phyloP scores from a whole-genome alignment of 2,113 vertebrate genomes.

The Diadophis punctatus region DNA sequence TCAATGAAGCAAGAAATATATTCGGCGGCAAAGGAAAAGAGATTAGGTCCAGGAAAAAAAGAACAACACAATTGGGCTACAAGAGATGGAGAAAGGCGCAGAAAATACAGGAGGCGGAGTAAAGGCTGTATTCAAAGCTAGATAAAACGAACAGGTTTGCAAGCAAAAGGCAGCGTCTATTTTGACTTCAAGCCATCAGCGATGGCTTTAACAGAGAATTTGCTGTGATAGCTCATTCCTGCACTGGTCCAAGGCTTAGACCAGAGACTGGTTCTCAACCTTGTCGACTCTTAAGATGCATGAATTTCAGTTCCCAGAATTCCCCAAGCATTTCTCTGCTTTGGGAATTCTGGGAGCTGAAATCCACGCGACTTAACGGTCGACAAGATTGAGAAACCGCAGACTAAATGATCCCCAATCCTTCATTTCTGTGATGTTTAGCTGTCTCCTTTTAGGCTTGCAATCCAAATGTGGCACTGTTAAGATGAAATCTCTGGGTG shows the following conservation, averaged over 20 bases:
- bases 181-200: neutral
- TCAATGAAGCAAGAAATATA: neutral
- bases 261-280: accelerated
- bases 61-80: neutral
- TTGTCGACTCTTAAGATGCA: too few relatives aligned
- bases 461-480: neutral
- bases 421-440: neutral
- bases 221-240: neutral
- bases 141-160: accelerated
- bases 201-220: neutral
- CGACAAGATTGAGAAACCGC: neutral
- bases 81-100: neutral
- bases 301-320: neutral
- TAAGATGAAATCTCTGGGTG: neutral
- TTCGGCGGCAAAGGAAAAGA: neutral
- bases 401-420: neutral
- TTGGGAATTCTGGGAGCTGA: neutral
- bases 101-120: neutral
- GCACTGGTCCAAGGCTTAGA: neutral
- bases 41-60: neutral
- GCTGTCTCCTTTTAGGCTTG: neutral
- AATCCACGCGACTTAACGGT: neutral
- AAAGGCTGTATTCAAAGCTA: neutral
- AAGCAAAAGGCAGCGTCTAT: too few relatives aligned
- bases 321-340: too few relatives aligned